Base-by-base conservation (phyloP, 2,797 vertebrate genomes). In the Cynopterus sphinx region DNA sequence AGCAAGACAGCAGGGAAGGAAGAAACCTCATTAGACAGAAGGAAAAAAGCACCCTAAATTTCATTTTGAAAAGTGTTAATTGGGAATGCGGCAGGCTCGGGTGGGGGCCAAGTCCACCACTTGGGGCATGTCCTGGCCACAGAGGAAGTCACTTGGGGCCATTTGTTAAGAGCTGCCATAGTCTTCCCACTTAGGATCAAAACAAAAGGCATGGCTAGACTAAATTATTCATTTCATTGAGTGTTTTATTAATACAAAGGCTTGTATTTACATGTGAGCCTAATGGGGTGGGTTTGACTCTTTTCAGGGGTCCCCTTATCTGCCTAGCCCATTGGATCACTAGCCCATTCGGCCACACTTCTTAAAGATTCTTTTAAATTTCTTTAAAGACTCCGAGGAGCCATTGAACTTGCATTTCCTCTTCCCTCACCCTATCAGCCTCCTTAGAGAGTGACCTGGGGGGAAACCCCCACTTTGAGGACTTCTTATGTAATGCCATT, bases 1-100 rank as follows among this genome's bases (percentile, higher is more conserved):
- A 98, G 98, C 98, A 98, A 99, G 98, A 98, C 98, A 99, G 98
- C 98, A 98, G 98, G 98, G 98, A 98, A 95, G 98, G 98, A 98
- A 98, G 98, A 98, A 99, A 98, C 98, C 98, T 99, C 98, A 99
- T 99, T 99, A 99, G 98, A 96, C 98, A 98, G 97, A 97, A 97
- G 94, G 88, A 77, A 77, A 95, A 98, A 97, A 97, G 97, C 97
- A 92, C 81, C 95, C 98, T 98, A 98, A 98, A 98, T 98, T 98
- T 98, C 97, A 97, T 98, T 98, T 98, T 98, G 98, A 98, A 98
- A 98, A 98, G 98, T 98, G 98, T 98, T 99, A 98, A 99, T 99
- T 99, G 98, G 98, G 97, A 98, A 98, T 98, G 97, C 97, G 97
- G 96, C 93, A 98, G 97, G 94, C 96, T 96, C 96, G 95, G 96